phyloP scores from a whole-genome alignment of 2,888 invertebrate genomes.

The Ommatoiulus sabulosus region DNA sequence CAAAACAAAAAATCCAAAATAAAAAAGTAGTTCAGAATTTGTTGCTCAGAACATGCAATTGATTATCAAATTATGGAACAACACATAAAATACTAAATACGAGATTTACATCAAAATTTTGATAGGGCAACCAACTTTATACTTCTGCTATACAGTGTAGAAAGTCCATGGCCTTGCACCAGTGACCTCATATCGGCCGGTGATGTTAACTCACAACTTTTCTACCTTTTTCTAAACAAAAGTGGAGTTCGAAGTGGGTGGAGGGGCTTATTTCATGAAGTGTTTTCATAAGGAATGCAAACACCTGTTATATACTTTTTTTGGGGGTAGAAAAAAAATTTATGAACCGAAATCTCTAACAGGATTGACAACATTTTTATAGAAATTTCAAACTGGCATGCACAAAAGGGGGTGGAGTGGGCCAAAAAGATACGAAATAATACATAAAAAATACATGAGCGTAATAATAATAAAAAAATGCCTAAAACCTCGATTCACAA shows the following conservation, averaged over 20 bases:
- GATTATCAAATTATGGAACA: too few relatives aligned
- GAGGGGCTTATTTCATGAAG: background rate
- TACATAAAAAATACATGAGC: background rate
- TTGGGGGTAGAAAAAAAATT: background rate
- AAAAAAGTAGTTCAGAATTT: too few relatives aligned
- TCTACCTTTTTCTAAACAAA: background rate
- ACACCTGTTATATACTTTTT: background rate
- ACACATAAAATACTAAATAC: background rate
- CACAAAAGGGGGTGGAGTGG: conserved; percentile 28
- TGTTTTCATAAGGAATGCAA: background rate
- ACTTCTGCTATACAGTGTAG: background rate
- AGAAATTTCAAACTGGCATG: background rate
- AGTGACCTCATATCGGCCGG: background rate
- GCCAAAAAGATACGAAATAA: background rate
- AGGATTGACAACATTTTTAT: conserved; percentile 17
- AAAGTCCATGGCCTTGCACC: conserved; percentile 11
- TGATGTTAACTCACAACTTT: background rate
- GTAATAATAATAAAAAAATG: background rate
- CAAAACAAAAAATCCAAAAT: too few relatives aligned
- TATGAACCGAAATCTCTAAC: conserved; percentile 6
- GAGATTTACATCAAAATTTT: background rate
- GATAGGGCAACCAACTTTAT: background rate
- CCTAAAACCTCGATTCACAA: conserved; percentile 9
- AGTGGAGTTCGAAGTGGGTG: background rate
- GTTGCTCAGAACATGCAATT: too few relatives aligned